Percentiles rank a stretch among this genome's conserved stretches.
phyloP scores from a whole-genome alignment of 2,888 invertebrate species.

The Meta bourneti region DNA sequence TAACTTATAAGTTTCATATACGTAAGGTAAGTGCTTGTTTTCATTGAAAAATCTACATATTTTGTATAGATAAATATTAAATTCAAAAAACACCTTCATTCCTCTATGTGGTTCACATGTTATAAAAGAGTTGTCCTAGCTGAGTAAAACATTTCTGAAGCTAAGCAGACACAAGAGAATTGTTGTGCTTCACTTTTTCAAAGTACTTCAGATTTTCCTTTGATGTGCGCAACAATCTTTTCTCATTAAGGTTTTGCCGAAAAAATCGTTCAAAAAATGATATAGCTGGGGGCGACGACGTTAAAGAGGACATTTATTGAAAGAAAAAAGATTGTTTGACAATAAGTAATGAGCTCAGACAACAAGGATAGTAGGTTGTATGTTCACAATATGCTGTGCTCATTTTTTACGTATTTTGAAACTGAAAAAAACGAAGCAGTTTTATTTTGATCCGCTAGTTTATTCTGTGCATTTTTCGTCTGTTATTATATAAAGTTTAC shows the following conservation, averaged over 20 bases:
- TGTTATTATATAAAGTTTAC: not conserved
- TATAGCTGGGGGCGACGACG: conserved; percentile 19
- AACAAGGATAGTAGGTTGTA: not conserved
- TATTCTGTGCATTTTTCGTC: not conserved
- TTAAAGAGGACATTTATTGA: conserved; percentile 13
- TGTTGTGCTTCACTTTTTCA: no score
- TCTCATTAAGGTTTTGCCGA: conserved; percentile 2
- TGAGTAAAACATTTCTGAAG: no score
- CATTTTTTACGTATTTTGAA: not conserved
- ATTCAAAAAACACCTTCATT: no score
- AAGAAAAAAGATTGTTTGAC: conserved; percentile 40
- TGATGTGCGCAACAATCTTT: not conserved
- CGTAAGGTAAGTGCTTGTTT: no score
- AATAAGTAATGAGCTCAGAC: conserved; percentile 22
- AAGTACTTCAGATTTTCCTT: not conserved
- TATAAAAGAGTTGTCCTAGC: no score
- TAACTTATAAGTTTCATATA: no score
- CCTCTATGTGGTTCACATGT: no score
- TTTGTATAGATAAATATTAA: no score
- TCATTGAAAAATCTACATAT: no score
- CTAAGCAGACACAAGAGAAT: no score
- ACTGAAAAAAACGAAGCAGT: not conserved
- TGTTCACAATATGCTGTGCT: not conserved
- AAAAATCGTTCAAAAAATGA: conserved; percentile 36
- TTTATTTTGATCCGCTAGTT: not conserved